phyloP scores from a whole-genome alignment of 2,888 invertebrate genomes.

The Stenodema calcarata region DNA sequence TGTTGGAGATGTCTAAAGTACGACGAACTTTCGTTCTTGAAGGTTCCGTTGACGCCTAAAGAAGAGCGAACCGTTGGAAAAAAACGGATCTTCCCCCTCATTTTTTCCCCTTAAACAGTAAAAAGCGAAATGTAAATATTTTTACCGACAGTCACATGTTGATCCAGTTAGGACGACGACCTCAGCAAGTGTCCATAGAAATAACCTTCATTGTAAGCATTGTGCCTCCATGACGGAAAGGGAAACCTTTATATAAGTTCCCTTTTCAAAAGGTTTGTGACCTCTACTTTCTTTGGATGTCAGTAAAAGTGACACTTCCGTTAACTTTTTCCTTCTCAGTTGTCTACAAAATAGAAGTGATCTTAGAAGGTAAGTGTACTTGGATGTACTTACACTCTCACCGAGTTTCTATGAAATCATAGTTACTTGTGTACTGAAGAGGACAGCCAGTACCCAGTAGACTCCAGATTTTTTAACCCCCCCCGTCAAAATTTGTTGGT shows the following conservation, averaged over 20 bases:
- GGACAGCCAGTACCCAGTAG: too few relatives aligned
- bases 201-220: neutral
- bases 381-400: neutral
- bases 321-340: neutral
- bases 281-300: neutral
- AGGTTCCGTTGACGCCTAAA: too few relatives aligned
- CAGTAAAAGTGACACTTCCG: constrained; percentile 19
- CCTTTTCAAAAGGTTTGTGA: constrained; percentile 9
- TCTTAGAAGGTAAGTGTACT: neutral
- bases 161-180: neutral
- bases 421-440: too few relatives aligned
- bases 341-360: neutral
- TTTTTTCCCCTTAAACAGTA: neutral
- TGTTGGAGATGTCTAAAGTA: too few relatives aligned
- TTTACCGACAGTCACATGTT: neutral
- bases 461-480: too few relatives aligned
- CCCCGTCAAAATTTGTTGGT: too few relatives aligned
- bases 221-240: constrained; percentile 7
- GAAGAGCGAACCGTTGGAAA: neutral
- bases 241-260: constrained; percentile 28
- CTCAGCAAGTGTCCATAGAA: neutral
- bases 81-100: neutral
- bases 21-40: too few relatives aligned
- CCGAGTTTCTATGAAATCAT: too few relatives aligned
- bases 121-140: neutral